phyloP scores from a whole-genome alignment of 1,140 invertebrate genomes.

The Idris sp. region DNA sequence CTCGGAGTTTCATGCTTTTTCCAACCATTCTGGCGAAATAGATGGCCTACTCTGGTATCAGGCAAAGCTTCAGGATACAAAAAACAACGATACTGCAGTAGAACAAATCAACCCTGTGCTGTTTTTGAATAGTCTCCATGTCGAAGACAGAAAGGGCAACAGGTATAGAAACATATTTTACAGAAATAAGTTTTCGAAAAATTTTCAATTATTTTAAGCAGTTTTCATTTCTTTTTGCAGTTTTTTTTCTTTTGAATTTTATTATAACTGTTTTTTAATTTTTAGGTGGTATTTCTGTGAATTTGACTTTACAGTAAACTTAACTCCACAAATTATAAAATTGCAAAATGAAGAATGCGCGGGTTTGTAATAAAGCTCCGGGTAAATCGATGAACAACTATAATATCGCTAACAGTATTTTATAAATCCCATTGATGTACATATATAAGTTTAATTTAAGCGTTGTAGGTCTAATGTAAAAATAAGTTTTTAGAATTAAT shows the following conservation, averaged over 20 bases:
- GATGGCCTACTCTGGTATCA: slow-evolving; percentile 64
- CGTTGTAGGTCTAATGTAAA: too few species aligned
- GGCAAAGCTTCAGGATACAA: slow-evolving; percentile 26
- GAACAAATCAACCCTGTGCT: slow-evolving; percentile 54
- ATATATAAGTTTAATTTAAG: too few species aligned
- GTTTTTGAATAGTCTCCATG: slow-evolving; percentile 62
- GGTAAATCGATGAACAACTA: background rate
- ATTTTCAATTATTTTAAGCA: too few species aligned
- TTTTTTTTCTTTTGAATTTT: background rate
- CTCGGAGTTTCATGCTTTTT: slow-evolving; percentile 60
- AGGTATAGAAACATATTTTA: slow-evolving; percentile 60
- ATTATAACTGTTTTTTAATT: background rate
- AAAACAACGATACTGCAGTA: slow-evolving; percentile 47
- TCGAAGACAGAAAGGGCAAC: slow-evolving; percentile 70
- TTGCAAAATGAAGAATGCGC: slow-evolving; percentile 41
- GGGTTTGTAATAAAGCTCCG: slow-evolving; percentile 3
- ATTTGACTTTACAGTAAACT: slow-evolving; percentile 33
- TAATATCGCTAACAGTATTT: too few species aligned
- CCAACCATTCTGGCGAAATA: slow-evolving; percentile 44
- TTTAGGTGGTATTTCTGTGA: slow-evolving; percentile 65
- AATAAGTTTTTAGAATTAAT: too few species aligned
- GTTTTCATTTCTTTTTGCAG: background rate
- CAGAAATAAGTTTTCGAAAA: background rate
- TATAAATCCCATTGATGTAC: too few species aligned
- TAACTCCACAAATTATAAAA: slow-evolving; percentile 21